These are phyloP conservation scores for Poecilia latipinna DNA, from an alignment of 2,113 vertebrate species.

Conservation along the genomic window DNA sequence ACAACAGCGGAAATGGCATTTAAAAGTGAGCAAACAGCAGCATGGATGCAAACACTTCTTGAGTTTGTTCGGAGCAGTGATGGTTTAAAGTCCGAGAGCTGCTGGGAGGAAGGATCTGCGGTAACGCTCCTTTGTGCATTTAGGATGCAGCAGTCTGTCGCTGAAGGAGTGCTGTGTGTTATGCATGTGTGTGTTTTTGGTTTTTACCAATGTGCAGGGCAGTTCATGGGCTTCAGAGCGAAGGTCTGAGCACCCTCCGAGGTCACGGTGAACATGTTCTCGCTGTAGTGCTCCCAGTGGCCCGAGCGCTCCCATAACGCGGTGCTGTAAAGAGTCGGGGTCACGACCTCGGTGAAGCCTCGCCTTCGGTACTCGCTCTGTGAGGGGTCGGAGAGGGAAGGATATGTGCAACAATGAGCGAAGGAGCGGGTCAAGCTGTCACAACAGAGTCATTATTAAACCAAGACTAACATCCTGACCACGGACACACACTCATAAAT, in stretches of 20 bases:
- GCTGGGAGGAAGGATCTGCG: too few species aligned
- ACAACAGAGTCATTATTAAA: constrained; percentile 32
- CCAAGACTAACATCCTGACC: constrained; percentile 47
- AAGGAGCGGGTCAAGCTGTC: constrained; percentile 22
- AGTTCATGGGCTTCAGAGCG: constrained; percentile 97
- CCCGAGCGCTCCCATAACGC: constrained; percentile 90
- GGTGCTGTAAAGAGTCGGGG: constrained; percentile 88
- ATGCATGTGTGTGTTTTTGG: constrained; percentile 4
- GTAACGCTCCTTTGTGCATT: too few species aligned
- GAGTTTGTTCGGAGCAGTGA: too few species aligned
- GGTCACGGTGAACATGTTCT: constrained; percentile 89
- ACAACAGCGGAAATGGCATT: too few species aligned
- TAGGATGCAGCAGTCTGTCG: too few species aligned
- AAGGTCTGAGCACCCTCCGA: constrained; percentile 77
- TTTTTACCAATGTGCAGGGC: constrained; percentile 93
- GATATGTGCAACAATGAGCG: constrained; percentile 28
- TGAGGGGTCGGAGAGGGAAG: constrained; percentile 42
- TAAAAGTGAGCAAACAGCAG: too few species aligned
- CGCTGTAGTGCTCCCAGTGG: constrained; percentile 91
- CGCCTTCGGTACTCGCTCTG: constrained; percentile 87
- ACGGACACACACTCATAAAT: not conserved
- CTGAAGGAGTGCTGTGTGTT: too few species aligned
- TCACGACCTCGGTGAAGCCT: constrained; percentile 91
- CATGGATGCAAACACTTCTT: too few species aligned
- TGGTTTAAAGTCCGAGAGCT: too few species aligned